Percentiles rank a stretch among this genome's conserved stretches.
phyloP scores from a whole-genome alignment of 2,113 vertebrate genomes.

The Microcebus murinus region DNA sequence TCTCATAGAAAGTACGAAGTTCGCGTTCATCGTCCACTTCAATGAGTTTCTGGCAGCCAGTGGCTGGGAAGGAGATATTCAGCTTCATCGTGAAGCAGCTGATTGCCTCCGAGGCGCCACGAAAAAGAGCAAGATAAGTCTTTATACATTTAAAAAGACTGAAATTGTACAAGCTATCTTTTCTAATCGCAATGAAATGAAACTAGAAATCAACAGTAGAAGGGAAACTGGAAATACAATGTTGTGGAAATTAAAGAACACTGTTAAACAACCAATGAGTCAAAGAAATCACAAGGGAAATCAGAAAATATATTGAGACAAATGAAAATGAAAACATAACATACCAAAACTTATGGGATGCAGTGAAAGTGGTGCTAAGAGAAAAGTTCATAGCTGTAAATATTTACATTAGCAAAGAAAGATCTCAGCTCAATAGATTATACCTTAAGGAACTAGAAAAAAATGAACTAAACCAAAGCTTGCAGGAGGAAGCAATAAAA shows the following conservation, averaged over 20 bases:
- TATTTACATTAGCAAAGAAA: not conserved
- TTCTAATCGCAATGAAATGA: not conserved
- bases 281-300: not conserved
- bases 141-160: not conserved
- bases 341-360: not conserved
- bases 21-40: too few relatives aligned
- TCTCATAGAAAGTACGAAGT: too few relatives aligned
- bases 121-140: not conserved
- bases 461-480: not conserved
- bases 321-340: constrained; percentile 17
- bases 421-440: not conserved
- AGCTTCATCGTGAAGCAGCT: too few relatives aligned
- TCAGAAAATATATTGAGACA: not conserved
- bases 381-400: not conserved
- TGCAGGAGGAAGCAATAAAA: not conserved
- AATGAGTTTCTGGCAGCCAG: too few relatives aligned
- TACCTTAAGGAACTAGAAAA: not conserved
- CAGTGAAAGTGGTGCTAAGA: not conserved
- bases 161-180: not conserved
- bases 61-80: too few relatives aligned
- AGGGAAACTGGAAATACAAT: not conserved
- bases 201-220: not conserved
- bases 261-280: not conserved
- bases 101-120: too few relatives aligned
- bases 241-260: not conserved